A percentile compares a stretch with the other conserved stretches of the same genome.
These are phyloP conservation scores for Danio choprae DNA, from an alignment of 2,797 vertebrate genomes.

Conservation along the genomic window DNA sequence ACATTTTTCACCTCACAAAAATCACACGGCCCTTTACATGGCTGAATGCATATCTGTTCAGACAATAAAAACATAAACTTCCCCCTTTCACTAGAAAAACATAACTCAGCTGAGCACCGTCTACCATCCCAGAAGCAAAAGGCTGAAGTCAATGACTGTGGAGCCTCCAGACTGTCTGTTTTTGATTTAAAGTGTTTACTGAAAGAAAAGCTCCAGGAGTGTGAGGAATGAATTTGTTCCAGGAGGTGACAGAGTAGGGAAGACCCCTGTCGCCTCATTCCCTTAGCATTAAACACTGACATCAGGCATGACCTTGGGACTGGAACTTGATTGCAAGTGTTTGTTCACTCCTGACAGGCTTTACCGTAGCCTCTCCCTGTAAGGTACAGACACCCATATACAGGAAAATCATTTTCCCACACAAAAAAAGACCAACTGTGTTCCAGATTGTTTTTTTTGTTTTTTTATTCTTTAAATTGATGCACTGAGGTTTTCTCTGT, in stretches of 20 bases:
- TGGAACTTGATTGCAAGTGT: constrained; percentile 36
- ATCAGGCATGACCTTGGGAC: constrained; percentile 46
- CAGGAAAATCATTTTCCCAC: constrained; percentile 12
- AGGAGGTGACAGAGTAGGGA: constrained; percentile 54
- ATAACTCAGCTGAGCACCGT: constrained; percentile 16
- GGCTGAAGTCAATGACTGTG: constrained; percentile 21
- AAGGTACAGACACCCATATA: constrained; percentile 4
- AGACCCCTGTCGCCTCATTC: constrained; percentile 46
- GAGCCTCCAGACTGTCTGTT: constrained; percentile 17
- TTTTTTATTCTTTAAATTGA: neutral
- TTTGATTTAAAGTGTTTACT: constrained; percentile 47
- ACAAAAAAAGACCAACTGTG: constrained; percentile 1
- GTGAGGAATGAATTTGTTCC: constrained; percentile 53
- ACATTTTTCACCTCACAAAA: no score
- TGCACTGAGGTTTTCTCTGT: neutral
- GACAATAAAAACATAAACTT: constrained; percentile 13
- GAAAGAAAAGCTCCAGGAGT: constrained; percentile 34
- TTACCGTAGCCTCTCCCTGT: constrained; percentile 1
- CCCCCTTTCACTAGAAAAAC: neutral
- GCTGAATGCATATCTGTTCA: neutral
- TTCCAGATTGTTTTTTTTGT: constrained; percentile 1
- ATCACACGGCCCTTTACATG: neutral
- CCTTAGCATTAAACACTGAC: constrained; percentile 46
- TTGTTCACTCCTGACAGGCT: constrained; percentile 38
- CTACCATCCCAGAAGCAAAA: neutral